These are phyloP conservation scores for Heliconius erato DNA, from an alignment of 2,888 invertebrate species.

Conservation along the genomic window DNA sequence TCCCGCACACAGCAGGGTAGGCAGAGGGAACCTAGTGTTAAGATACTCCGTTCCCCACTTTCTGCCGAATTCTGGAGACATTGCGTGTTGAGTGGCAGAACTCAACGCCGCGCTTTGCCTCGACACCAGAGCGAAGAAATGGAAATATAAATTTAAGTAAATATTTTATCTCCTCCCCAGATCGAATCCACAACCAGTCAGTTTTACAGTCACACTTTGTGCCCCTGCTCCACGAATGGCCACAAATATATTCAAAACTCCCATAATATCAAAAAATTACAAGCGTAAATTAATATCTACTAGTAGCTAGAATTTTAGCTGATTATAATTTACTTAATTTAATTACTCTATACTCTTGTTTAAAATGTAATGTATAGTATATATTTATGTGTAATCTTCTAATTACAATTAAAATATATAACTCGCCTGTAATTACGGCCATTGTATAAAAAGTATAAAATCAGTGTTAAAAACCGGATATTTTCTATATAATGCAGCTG, in stretches of 20 bases:
- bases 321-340: neutral
- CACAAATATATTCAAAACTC: slow-evolving; percentile 2
- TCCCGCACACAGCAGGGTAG: too few relatives aligned
- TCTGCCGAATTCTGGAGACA: too few relatives aligned
- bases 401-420: slow-evolving; percentile 1
- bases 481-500: slow-evolving; percentile 75
- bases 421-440: neutral
- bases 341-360: neutral
- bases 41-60: too few relatives aligned
- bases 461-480: slow-evolving; percentile 53
- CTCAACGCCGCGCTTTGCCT: too few relatives aligned
- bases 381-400: neutral
- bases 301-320: neutral
- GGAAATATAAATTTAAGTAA: too few relatives aligned
- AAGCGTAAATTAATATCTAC: neutral
- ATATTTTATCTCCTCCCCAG: too few relatives aligned
- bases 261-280: slow-evolving; percentile 6
- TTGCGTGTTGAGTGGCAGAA: too few relatives aligned
- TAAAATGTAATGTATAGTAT: neutral
- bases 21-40: too few relatives aligned
- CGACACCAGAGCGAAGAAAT: too few relatives aligned
- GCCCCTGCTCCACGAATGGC: too few relatives aligned
- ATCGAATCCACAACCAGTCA: too few relatives aligned
- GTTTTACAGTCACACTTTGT: too few relatives aligned
- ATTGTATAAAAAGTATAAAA: neutral